Evolutionary conservation across 2,888 invertebrate genomes (phyloP).

Genomic region (Lepetodrilus schrolli): DNA sequence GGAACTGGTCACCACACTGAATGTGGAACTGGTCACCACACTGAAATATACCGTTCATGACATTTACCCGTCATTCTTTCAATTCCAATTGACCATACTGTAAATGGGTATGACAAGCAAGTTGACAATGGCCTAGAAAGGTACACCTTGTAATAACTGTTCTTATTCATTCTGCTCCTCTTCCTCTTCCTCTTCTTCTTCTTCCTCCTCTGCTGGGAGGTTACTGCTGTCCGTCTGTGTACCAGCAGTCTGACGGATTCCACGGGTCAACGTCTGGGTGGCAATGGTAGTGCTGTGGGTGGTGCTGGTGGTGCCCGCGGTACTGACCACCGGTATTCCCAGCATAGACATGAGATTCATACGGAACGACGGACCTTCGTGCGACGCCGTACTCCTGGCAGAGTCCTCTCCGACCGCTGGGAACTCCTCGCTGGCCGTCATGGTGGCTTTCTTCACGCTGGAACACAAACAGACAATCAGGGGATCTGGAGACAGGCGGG

Average conservation of each 20-base stretch:
- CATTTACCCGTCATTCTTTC: too few species aligned
- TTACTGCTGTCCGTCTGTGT: conserved; percentile 58
- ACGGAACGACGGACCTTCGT: not conserved
- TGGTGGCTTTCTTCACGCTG: conserved; percentile 1
- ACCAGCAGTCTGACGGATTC: conserved; percentile 54
- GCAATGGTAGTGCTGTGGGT: conserved; percentile 41
- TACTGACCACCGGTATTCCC: conserved; percentile 12
- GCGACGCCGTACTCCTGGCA: not conserved
- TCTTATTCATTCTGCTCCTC: not conserved
- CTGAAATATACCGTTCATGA: too few species aligned
- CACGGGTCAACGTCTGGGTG: conserved; percentile 63
- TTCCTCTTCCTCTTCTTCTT: not conserved
- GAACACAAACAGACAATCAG: not conserved
- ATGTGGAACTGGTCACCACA: too few species aligned
- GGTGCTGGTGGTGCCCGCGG: not conserved
- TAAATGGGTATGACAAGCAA: conserved; percentile 9
- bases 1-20: too few species aligned
- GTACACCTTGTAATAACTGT: not conserved
- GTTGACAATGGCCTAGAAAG: conserved; percentile 1
- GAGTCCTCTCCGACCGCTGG: not conserved
- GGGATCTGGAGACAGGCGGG: not conserved
- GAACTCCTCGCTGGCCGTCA: not conserved
- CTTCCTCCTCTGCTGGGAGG: not conserved
- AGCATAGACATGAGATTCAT: conserved; percentile 2
- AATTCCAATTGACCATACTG: too few species aligned